These are phyloP conservation scores for Oostethus manadensis DNA, from an alignment of 2,113 vertebrate genomes.

Conservation along the genomic window DNA sequence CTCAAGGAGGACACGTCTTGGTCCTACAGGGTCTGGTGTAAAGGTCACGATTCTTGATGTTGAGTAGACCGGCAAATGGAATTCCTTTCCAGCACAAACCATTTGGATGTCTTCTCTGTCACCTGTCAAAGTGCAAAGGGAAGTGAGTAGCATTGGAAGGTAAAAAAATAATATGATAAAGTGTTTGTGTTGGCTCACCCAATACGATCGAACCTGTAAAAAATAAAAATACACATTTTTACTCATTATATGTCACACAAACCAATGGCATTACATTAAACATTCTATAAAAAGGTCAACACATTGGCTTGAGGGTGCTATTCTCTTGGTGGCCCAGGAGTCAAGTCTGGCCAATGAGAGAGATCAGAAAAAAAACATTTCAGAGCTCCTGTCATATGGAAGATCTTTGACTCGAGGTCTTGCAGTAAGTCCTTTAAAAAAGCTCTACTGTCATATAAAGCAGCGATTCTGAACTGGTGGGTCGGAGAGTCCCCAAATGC, in stretches of 20 bases:
- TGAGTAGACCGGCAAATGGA: conserved; percentile 60
- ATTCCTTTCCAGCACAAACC: conserved; percentile 61
- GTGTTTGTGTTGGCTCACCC: conserved; percentile 34
- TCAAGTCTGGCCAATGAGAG: too few species aligned
- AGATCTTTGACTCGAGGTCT: too few species aligned
- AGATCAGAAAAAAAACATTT: too few species aligned
- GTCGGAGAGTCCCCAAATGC: too few species aligned
- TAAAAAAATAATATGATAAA: conserved; percentile 1
- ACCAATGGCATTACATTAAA: neutral
- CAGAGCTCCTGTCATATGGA: too few species aligned
- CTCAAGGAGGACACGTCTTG: conserved; percentile 53
- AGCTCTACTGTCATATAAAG: too few species aligned
- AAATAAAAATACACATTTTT: conserved; percentile 5
- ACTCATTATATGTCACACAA: neutral
- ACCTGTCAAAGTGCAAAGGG: conserved; percentile 26
- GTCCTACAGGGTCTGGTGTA: conserved; percentile 34
- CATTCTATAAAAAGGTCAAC: neutral
- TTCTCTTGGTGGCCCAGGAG: too few species aligned
- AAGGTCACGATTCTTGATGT: conserved; percentile 60
- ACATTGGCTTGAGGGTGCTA: neutral
- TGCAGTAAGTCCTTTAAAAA: too few species aligned
- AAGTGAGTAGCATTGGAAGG: neutral
- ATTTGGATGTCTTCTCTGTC: conserved; percentile 53
- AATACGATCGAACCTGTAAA: conserved; percentile 33
- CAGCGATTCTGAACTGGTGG: too few species aligned